Base-by-base conservation (phyloP, 1,140 invertebrate genomes). In the Camponotus floridanus region DNA sequence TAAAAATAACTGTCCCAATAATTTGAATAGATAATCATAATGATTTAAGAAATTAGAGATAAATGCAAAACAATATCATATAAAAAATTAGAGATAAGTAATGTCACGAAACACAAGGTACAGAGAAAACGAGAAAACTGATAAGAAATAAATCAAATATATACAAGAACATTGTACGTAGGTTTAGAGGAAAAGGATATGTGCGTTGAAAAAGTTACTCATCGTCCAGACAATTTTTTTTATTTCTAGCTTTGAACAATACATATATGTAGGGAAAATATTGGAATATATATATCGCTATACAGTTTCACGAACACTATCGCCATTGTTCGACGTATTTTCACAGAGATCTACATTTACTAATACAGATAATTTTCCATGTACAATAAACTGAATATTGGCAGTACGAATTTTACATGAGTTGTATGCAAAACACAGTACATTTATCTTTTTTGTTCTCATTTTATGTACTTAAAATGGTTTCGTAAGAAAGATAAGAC, bases 51-150 rank as follows among this genome's bases (percentile, higher is more conserved):
- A 2, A 39, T 26, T 18, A 57, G 1, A 36, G 36, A 67, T 51
- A 55, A 67, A 79, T 0, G 11, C 11, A 70, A 89, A 84, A 73
- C 45, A 26, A 70, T 31, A 67, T 79, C 2, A 9, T 61, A 48
- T 68, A 13, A 67, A 68, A 61, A 85, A 71, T 39, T 64, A 74
- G 7, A 26, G 33, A 70, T 31, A 55, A 31, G 64, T 33, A 4
- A 51, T 67, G 42, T 36, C 62, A 92, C 76, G 87, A 86, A 93
- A 94, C 93, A 94, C 94, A 94, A 94, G 94, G 93, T 91, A 94
- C n/a, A 86, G 92, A 94, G 91, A 93, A 93, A 93, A 92, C 39
- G 79, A 88, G 61, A 89, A 92, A 84, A 83, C 85, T 76, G 71
- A 67, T 45, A 51, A 33, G 68, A 59, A 78, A 70, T 87, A 80